A percentile compares a stretch with the other conserved stretches of the same genome.
phyloP scores from a whole-genome alignment of 2,888 invertebrate genomes.

The Trimorus sp. region DNA sequence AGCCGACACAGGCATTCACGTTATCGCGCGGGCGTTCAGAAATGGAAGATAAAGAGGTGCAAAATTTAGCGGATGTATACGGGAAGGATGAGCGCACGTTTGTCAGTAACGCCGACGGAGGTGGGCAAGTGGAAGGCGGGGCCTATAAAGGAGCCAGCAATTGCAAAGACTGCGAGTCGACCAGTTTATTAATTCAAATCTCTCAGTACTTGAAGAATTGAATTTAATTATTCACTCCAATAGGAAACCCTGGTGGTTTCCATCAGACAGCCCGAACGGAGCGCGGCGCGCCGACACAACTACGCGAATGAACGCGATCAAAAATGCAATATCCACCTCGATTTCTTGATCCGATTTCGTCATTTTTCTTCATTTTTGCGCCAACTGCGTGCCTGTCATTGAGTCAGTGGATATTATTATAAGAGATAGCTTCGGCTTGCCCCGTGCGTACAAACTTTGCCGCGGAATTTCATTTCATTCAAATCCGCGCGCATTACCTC shows the following conservation, averaged over 20 bases:
- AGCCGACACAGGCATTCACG: constrained; percentile 37
- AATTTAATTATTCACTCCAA: constrained; percentile 82
- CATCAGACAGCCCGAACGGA: constrained; percentile 67
- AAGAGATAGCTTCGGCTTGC: constrained; percentile 12
- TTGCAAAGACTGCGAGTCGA: constrained; percentile 72
- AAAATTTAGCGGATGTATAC: constrained; percentile 31
- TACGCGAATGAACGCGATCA: constrained; percentile 74
- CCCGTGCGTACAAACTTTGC: constrained; percentile 24
- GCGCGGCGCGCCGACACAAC: constrained; percentile 52
- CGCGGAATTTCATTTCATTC: constrained; percentile 21
- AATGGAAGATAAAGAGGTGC: constrained; percentile 45
- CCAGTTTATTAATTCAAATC: constrained; percentile 80
- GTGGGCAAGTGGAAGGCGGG: constrained; percentile 58
- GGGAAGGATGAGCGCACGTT: constrained; percentile 30
- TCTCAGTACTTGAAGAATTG: constrained; percentile 82
- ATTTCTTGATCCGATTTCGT: constrained; percentile 80
- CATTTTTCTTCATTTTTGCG: constrained; percentile 61
- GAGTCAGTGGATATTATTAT: constrained; percentile 35
- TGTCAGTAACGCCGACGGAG: constrained; percentile 40
- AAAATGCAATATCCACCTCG: constrained; percentile 81
- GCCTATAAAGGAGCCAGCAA: constrained; percentile 68
- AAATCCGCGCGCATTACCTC: constrained; percentile 18
- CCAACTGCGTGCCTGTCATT: constrained; percentile 36
- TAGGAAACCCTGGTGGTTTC: constrained; percentile 77
- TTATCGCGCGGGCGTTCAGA: constrained; percentile 36